phyloP scores from a whole-genome alignment of 2,888 invertebrate species.

The Rhamphomyia laevipes region DNA sequence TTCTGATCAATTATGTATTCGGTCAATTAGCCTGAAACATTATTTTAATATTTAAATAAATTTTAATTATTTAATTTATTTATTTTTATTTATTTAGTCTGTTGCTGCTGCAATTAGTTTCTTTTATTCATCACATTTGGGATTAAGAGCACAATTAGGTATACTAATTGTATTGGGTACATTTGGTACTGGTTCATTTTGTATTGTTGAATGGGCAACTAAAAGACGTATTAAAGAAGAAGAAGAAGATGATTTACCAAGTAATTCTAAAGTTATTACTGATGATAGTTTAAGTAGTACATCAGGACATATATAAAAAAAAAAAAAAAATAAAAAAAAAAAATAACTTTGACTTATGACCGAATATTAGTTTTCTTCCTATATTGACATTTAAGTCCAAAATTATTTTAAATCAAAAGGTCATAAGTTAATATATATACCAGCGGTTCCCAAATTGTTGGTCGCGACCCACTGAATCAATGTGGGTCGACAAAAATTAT shows the following conservation, averaged over 20 bases:
- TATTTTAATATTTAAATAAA: not conserved
- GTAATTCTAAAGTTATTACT: not conserved
- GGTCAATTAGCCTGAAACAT: too few relatives aligned
- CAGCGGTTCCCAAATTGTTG: too few relatives aligned
- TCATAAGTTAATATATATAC: too few relatives aligned
- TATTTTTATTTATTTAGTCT: constrained; percentile 46
- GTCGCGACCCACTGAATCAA: too few relatives aligned
- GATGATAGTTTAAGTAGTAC: not conserved
- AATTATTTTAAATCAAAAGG: too few relatives aligned
- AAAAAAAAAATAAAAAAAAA: too few relatives aligned
- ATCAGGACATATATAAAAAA: not conserved
- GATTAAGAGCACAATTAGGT: constrained; percentile 59
- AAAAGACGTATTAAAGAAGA: constrained; percentile 24
- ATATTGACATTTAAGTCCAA: too few relatives aligned
- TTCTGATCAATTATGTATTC: too few relatives aligned
- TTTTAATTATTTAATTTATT: not conserved
- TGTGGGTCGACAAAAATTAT: too few relatives aligned
- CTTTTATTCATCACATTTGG: constrained; percentile 64
- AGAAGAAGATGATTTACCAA: not conserved
- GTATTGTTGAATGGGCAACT: constrained; percentile 57
- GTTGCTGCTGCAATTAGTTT: constrained; percentile 76
- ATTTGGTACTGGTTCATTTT: constrained; percentile 64
- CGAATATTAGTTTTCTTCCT: too few relatives aligned
- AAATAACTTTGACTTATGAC: too few relatives aligned
- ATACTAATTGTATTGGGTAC: constrained; percentile 59